Conservation (phyloP, 2,113 vertebrate species). For the Synchiropus splendidus region DNA sequence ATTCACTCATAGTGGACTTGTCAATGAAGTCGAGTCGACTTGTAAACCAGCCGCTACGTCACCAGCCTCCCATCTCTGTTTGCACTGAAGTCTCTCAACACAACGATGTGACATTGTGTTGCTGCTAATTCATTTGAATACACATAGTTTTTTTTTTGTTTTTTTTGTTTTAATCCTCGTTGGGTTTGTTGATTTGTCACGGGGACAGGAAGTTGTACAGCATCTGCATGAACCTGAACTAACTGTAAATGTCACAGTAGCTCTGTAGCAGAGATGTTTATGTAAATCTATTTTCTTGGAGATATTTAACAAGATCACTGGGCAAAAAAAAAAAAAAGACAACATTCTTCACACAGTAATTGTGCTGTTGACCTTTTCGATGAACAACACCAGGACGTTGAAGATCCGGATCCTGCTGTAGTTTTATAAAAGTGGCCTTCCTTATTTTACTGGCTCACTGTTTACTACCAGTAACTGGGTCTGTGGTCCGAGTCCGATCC, state of each 20-base stretch:
- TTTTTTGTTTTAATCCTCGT: no score
- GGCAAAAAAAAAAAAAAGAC: background rate
- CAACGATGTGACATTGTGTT: constrained; percentile 57
- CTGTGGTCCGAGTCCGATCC: no score
- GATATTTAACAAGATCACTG: constrained; percentile 31
- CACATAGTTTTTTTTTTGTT: constrained; percentile 1
- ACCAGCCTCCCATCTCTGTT: constrained; percentile 48
- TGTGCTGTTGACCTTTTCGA: constrained; percentile 6
- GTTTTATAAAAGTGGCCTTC: constrained; percentile 23
- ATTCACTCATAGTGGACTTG: constrained; percentile 21
- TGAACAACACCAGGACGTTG: constrained; percentile 16
- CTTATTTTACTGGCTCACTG: constrained; percentile 14
- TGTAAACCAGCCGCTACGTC: constrained; percentile 41
- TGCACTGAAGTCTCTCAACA: constrained; percentile 66
- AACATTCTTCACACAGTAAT: no score
- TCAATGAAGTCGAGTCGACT: constrained; percentile 24
- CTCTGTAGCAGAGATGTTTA: constrained; percentile 49
- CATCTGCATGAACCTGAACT: constrained; percentile 55
- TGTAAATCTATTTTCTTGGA: constrained; percentile 50
- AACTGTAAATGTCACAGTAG: constrained; percentile 59
- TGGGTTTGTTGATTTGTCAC: no score
- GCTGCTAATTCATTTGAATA: constrained; percentile 64
- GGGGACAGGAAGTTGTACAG: constrained; percentile 30
- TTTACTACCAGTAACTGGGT: constrained; percentile 9
- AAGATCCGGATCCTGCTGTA: constrained; percentile 25